Conservation (phyloP, 2,113 vertebrate genomes). For the Dascyllus trimaculatus region DNA sequence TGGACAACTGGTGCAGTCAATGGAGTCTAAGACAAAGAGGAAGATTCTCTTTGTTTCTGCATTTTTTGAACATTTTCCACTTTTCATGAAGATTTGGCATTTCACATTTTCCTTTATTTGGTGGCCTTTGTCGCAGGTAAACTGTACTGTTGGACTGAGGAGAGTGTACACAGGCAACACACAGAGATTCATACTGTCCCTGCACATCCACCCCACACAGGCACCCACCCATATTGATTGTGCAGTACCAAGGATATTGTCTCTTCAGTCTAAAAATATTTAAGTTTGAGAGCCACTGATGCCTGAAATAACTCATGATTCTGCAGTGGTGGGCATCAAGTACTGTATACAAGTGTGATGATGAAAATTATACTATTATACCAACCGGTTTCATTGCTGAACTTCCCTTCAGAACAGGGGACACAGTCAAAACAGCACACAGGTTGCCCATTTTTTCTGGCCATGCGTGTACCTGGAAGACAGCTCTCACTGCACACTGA, state of each 20-base stretch:
- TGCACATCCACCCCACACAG: no score
- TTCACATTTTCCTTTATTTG: no score
- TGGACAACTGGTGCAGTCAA: conserved; percentile 76
- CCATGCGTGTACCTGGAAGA: conserved; percentile 80
- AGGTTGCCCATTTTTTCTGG: conserved; percentile 81
- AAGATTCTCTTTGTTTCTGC: neutral
- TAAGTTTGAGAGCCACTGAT: no score
- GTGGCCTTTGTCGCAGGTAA: neutral
- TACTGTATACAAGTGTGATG: neutral
- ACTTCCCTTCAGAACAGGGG: conserved; percentile 84
- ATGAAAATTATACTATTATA: neutral
- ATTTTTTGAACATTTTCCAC: neutral
- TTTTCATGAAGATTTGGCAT: neutral
- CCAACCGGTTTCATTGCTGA: conserved; percentile 79
- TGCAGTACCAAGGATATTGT: no score
- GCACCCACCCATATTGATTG: no score
- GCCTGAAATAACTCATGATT: no score
- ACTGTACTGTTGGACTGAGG: no score
- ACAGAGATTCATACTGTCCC: no score
- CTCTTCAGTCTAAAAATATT: no score
- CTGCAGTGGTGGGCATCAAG: no score
- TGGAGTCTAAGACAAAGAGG: conserved; percentile 65
- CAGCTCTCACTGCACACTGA: conserved; percentile 84
- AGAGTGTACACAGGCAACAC: no score
- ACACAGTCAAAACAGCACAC: conserved; percentile 87